These are phyloP conservation scores for Trilocha varians DNA, from an alignment of 2,888 invertebrate species.

Conservation along the genomic window DNA sequence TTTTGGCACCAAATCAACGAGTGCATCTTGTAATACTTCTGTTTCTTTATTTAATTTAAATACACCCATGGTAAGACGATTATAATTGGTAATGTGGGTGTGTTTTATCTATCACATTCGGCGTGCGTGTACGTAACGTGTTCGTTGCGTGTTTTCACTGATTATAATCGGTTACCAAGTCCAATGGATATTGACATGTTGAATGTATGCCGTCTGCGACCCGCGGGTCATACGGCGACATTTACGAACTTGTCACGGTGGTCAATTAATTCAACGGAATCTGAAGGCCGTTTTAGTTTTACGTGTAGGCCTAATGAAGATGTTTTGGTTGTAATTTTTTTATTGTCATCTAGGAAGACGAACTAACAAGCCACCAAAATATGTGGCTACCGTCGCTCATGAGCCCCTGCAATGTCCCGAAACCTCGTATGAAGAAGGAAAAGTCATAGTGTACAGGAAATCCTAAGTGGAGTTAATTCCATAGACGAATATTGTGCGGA, in stretches of 20 bases:
- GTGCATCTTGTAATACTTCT: background rate
- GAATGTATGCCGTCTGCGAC: constrained; percentile 15
- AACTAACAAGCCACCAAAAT: no score
- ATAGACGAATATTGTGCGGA: no score
- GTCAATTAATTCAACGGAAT: background rate
- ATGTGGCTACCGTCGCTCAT: no score
- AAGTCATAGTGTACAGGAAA: no score
- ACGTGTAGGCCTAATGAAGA: no score
- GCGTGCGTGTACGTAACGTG: constrained; percentile 16
- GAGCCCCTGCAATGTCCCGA: no score
- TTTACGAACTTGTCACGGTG: constrained; percentile 1
- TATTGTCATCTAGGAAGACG: no score
- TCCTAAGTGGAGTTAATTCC: no score
- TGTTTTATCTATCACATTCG: constrained; percentile 19
- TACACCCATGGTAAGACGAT: constrained; percentile 8
- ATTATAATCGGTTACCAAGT: constrained; percentile 16
- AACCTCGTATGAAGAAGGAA: no score
- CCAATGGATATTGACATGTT: constrained; percentile 3
- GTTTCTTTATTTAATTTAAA: no score
- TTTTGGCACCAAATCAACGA: background rate
- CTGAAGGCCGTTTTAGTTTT: background rate
- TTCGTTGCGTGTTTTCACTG: constrained; percentile 8
- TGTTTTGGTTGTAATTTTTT: no score
- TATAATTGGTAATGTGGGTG: constrained; percentile 14
- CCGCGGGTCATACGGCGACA: constrained; percentile 4